phyloP scores from a whole-genome alignment of 2,113 vertebrate species.

The Cariama cristata region DNA sequence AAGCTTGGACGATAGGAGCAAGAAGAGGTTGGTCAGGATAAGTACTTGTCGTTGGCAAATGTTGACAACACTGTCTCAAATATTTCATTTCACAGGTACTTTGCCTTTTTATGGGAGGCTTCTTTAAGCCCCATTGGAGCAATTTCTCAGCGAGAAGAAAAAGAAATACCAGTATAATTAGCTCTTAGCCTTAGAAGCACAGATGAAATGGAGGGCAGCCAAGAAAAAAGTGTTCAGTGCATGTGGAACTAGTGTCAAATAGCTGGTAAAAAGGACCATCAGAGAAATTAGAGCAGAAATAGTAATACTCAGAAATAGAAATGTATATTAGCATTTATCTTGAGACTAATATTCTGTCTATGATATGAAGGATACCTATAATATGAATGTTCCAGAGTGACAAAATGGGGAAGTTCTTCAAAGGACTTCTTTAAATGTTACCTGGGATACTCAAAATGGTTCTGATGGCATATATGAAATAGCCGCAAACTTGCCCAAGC shows the following conservation, averaged over 20 bases:
- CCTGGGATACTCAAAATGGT: not conserved
- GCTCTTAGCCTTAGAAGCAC: not conserved
- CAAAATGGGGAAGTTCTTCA: not conserved
- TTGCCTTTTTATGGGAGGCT: not conserved
- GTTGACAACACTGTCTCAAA: not conserved
- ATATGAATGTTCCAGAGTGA: not conserved
- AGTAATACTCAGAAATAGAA: conserved; percentile 23
- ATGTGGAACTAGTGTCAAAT: conserved; percentile 1
- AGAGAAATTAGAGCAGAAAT: conserved; percentile 5
- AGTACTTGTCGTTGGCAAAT: not conserved
- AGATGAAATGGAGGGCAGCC: conserved; percentile 25
- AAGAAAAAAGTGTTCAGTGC: not conserved
- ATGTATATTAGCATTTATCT: not conserved
- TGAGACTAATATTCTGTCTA: not conserved
- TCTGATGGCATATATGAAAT: not conserved
- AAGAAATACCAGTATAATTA: not conserved
- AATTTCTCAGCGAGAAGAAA: not conserved
- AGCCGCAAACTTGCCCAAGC: not conserved
- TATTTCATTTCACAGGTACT: not conserved
- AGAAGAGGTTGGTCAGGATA: not conserved
- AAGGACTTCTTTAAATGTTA: not conserved
- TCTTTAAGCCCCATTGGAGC: not conserved
- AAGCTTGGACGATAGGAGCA: not conserved
- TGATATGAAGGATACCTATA: not conserved
- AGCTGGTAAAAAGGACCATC: not conserved